Evolutionary conservation across 1,140 invertebrate species (phyloP), one percentile per base, ranked within the genome.

Genomic region (Nymphalis io): DNA sequence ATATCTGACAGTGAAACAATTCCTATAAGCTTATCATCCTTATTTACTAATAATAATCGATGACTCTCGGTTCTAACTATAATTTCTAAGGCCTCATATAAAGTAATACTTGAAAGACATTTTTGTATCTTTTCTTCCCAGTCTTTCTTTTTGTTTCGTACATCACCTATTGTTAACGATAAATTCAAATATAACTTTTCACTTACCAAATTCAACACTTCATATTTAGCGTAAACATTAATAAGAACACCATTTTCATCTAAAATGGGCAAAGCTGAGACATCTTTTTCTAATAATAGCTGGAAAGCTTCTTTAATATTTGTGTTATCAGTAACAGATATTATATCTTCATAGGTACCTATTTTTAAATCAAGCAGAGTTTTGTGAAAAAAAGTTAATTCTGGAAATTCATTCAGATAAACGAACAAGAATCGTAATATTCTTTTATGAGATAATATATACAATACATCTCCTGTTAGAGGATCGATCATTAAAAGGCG

Each of bases 61-160:
- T 91, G 89, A 88, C 89, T 91, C 80, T 90, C 89, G 80, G 89
- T 91, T 89, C 89, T 91, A 79, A 91, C 89, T 79, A 91, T 91
- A 81, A 91, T 84, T 91, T 91, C 89, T 89, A 91, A 91, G 88
- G 89, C 89, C 89, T 91, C 89, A 60, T 91, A 91, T 82, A 91
- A 88, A 74, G 88, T 89, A 85, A 91, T 90, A 85, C 85, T 89
- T 72, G 86, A 90, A 83, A 76, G 82, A 90, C 89, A 91, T 82
- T 90, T 91, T 80, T 91, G 89, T 78, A 91, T 76, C 73, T 91
- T 91, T 79, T 91, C 89, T 83, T 91, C 85, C 89, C 89, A 91
- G 88, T 91, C 89, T 89, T 91, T 91, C 81, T 91, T 91, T 82
- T 88, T 91, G 71, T 87, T 86, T 67, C 89, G 83, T 72, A 91